Evolutionary conservation across 2,888 invertebrate genomes (phyloP).

Genomic region (Napeogenes inachia): DNA sequence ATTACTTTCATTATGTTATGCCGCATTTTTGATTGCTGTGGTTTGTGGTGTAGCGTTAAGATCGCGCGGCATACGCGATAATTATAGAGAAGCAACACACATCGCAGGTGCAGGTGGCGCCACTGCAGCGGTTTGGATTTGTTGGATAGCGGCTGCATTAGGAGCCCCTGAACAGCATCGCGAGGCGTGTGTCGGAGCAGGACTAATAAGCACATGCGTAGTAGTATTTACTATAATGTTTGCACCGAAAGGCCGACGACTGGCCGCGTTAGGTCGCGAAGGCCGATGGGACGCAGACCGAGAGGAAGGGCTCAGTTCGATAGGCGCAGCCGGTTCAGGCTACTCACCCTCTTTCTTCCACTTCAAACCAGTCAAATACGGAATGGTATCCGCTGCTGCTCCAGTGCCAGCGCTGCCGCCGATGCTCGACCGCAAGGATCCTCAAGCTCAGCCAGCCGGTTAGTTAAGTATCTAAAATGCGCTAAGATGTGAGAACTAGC

Average conservation of each 20-base stretch:
- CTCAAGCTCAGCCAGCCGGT: conserved; percentile 76
- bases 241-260: conserved; percentile 92
- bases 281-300: conserved; percentile 89
- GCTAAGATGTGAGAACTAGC: conserved; percentile 68
- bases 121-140: conserved; percentile 90
- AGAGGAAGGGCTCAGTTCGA: conserved; percentile 88
- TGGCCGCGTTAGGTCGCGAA: conserved; percentile 94
- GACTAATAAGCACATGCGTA: conserved; percentile 89
- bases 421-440: conserved; percentile 74
- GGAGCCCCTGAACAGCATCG: conserved; percentile 86
- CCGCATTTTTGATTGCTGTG: conserved; percentile 89
- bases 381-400: conserved; percentile 79
- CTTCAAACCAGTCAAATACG: conserved; percentile 91
- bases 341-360: conserved; percentile 95
- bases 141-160: conserved; percentile 90
- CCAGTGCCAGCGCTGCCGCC: conserved; percentile 58
- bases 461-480: conserved; percentile 75
- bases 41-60: conserved; percentile 90
- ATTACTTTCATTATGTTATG: conserved; percentile 87
- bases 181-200: conserved; percentile 93
- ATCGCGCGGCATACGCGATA: conserved; percentile 92
- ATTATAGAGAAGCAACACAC: conserved; percentile 94
- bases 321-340: conserved; percentile 86
- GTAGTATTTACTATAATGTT: conserved; percentile 96
- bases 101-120: conserved; percentile 93